Conservation (phyloP, 64 coral and sea anemone species). For the Catalaphyllia jardinei region DNA sequence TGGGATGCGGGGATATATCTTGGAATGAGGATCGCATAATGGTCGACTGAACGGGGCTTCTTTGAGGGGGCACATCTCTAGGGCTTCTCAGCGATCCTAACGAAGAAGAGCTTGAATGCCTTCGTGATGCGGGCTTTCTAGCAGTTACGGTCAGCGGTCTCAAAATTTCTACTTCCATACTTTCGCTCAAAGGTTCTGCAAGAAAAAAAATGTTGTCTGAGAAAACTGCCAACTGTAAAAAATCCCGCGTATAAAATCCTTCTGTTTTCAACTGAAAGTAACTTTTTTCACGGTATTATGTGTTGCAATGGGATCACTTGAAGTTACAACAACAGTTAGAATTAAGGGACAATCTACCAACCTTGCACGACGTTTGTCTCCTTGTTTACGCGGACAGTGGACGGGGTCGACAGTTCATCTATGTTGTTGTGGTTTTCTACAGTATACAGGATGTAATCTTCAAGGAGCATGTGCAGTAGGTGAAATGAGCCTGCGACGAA, state of each 20-base stretch:
- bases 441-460: constrained; percentile 98
- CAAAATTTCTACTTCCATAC: constrained; percentile 68
- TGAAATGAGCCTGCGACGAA: constrained; percentile 88
- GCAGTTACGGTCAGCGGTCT: constrained; percentile 34
- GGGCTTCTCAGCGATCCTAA: constrained; percentile 58
- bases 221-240: background rate
- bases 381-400: constrained; percentile 25
- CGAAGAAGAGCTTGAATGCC: constrained; percentile 63
- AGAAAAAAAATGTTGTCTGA: background rate
- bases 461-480: constrained; percentile 94
- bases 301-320: too few relatives aligned
- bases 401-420: constrained; percentile 51
- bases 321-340: too few relatives aligned
- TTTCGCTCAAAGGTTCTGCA: constrained; percentile 54
- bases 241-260: too few relatives aligned
- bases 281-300: too few relatives aligned
- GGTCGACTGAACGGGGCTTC: constrained; percentile 32
- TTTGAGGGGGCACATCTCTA: constrained; percentile 53
- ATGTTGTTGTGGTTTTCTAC: constrained; percentile 95
- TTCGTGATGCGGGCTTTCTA: constrained; percentile 48
- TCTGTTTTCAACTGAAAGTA: too few relatives aligned
- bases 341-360: background rate
- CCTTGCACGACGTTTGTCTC: constrained; percentile 29
- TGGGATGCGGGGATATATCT: constrained; percentile 78
- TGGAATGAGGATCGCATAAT: constrained; percentile 67